Conservation (phyloP, 37 sponge, comb jelly and placozoan species). For the Haliclona indistincta region DNA sequence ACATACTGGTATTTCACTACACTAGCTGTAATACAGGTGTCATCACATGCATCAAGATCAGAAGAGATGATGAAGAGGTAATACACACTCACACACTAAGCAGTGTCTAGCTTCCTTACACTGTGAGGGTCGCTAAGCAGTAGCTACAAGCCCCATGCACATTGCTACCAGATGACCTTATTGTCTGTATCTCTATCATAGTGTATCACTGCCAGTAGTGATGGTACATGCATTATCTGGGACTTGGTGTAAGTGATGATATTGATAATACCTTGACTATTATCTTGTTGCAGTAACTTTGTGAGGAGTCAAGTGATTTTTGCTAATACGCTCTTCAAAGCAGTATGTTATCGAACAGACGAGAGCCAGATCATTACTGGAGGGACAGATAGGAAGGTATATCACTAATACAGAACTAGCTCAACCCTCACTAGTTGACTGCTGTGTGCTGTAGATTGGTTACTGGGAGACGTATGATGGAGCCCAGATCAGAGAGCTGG, state of each 20-base stretch:
- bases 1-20: conserved; percentile 10
- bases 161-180: neutral
- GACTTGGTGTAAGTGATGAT: conserved; percentile 79
- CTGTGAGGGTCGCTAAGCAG: too few species aligned
- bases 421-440: too few species aligned
- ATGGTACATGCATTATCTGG: conserved; percentile 98
- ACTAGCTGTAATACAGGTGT: too few species aligned
- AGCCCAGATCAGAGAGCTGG: conserved; percentile 91
- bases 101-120: too few species aligned
- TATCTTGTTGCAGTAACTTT: conserved; percentile 48
- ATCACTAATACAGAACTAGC: too few species aligned
- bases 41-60: conserved; percentile 87
- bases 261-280: too few species aligned
- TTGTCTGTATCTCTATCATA: conserved; percentile 21
- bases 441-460: too few species aligned
- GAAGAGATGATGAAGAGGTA: conserved; percentile 73
- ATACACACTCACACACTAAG: too few species aligned
- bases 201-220: conserved; percentile 92
- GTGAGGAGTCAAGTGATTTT: conserved; percentile 95
- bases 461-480: conserved; percentile 99
- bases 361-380: conserved; percentile 95
- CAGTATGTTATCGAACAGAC: conserved; percentile 91
- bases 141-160: too few species aligned
- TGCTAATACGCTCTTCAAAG: conserved; percentile 96
- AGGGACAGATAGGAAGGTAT: conserved; percentile 97